Evolutionary conservation across 2,797 vertebrate genomes (phyloP).

Genomic region (Hybognathus amarus): DNA sequence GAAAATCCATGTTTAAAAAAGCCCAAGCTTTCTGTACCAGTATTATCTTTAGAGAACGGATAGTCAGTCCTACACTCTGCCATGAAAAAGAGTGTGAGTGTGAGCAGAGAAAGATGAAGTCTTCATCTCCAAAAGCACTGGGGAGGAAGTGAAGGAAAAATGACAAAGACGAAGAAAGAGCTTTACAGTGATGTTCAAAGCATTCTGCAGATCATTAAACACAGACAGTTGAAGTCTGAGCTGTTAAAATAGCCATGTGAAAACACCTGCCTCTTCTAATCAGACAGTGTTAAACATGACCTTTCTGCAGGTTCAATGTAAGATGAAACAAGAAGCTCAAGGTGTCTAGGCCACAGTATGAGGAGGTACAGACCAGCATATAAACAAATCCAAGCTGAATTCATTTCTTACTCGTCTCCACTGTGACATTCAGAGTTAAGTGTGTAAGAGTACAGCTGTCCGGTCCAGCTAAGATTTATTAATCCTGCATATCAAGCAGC

Average conservation of each 20-base stretch:
- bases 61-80: constrained; percentile 6
- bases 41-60: neutral
- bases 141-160: constrained; percentile 14
- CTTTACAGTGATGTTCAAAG: constrained; percentile 18
- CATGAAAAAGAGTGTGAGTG: neutral
- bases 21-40: neutral
- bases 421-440: constrained; percentile 11
- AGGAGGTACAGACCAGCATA: constrained; percentile 13
- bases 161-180: neutral
- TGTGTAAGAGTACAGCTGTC: neutral
- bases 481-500: constrained; percentile 20
- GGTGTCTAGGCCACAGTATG: neutral
- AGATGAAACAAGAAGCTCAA: constrained; percentile 17
- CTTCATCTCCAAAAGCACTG: constrained; percentile 21
- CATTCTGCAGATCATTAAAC: constrained; percentile 11
- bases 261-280: neutral
- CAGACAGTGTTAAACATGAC: neutral
- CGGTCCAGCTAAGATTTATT: neutral
- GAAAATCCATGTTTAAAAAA: neutral
- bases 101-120: constrained; percentile 16
- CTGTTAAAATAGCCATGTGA: neutral
- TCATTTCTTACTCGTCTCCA: neutral
- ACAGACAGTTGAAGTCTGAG: constrained; percentile 13
- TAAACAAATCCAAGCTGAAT: neutral
- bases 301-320: neutral